phyloP scores from a whole-genome alignment of 2,888 invertebrate genomes.

The Hyposoter dolosus region DNA sequence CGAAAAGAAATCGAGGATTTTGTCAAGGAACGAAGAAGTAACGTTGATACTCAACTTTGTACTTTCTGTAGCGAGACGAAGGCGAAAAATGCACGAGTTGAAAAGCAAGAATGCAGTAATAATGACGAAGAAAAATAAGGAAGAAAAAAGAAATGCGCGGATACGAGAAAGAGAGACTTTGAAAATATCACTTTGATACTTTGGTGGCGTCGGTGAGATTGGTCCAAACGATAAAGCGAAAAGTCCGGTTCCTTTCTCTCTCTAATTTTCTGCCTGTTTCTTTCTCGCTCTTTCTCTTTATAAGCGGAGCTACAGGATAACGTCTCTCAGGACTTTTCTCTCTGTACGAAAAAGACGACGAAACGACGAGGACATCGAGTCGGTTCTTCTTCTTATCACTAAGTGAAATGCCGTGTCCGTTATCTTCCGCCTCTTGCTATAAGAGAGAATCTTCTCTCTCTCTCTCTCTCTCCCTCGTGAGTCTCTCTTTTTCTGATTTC shows the following conservation, averaged over 20 bases:
- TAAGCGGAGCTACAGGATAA: conserved; percentile 42
- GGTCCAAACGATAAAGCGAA: conserved; percentile 77
- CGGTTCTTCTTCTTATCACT: conserved; percentile 82
- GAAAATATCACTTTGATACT: conserved; percentile 71
- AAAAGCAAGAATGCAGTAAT: conserved; percentile 43
- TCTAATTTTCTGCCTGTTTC: conserved; percentile 46
- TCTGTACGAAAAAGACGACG: conserved; percentile 68
- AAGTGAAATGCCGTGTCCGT: conserved; percentile 85
- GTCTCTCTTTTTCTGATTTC: conserved; percentile 36
- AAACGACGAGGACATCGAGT: conserved; percentile 73
- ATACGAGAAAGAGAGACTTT: conserved; percentile 50
- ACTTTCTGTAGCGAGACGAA: background rate
- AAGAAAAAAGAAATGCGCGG: conserved; percentile 23
- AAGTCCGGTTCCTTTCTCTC: conserved; percentile 68
- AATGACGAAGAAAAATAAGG: conserved; percentile 37
- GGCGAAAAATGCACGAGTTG: conserved; percentile 26
- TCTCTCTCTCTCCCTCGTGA: background rate
- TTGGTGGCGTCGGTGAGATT: conserved; percentile 79
- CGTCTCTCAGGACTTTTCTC: conserved; percentile 67
- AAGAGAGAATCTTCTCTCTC: conserved; percentile 29
- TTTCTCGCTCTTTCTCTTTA: conserved; percentile 3
- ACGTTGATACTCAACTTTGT: background rate
- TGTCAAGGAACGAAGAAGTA: background rate
- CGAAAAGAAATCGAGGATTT: background rate
- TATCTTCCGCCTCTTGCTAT: conserved; percentile 77